phyloP scores from a whole-genome alignment of 1,140 invertebrate genomes.

The Euborellia annulipes region DNA sequence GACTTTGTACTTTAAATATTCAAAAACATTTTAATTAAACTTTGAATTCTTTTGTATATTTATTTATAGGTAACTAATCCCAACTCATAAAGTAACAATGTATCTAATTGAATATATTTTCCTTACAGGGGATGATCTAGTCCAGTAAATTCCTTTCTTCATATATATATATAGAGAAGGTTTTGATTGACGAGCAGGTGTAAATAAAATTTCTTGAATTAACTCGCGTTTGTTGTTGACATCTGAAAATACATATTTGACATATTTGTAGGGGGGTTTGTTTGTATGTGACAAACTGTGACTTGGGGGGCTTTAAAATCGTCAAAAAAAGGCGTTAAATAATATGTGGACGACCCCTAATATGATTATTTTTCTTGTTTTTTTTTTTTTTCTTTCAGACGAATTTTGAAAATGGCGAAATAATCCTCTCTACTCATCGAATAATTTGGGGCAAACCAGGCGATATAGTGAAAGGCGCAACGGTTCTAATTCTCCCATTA shows the following conservation, averaged over 20 bases:
- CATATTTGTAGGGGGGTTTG: neutral
- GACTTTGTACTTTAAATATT: slow-evolving; percentile 4
- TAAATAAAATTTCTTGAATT: slow-evolving; percentile 8
- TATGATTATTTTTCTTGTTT: slow-evolving; percentile 8
- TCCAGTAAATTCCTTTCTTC: too few relatives aligned
- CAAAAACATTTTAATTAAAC: slow-evolving; percentile 4
- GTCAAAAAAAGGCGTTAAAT: neutral
- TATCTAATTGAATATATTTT: too few relatives aligned
- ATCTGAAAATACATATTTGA: slow-evolving; percentile 4
- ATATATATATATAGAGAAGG: too few relatives aligned
- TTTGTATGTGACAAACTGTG: slow-evolving; percentile 9
- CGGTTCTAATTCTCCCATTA: slow-evolving; percentile 50
- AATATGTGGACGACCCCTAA: neutral
- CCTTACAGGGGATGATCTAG: too few relatives aligned
- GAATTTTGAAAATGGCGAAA: slow-evolving; percentile 61
- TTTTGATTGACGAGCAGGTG: too few relatives aligned
- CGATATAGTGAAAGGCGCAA: slow-evolving; percentile 46
- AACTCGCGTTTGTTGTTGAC: slow-evolving; percentile 5
- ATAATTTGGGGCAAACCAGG: slow-evolving; percentile 63
- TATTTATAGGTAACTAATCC: slow-evolving; percentile 13
- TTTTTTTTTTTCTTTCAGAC: slow-evolving; percentile 39
- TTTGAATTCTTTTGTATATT: slow-evolving; percentile 8
- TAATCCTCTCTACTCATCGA: slow-evolving; percentile 62
- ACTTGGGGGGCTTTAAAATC: neutral
- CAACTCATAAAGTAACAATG: too few relatives aligned